phyloP scores from a whole-genome alignment of 37 sponge, comb jelly and placozoan genomes.

The Haliclona indistincta region DNA sequence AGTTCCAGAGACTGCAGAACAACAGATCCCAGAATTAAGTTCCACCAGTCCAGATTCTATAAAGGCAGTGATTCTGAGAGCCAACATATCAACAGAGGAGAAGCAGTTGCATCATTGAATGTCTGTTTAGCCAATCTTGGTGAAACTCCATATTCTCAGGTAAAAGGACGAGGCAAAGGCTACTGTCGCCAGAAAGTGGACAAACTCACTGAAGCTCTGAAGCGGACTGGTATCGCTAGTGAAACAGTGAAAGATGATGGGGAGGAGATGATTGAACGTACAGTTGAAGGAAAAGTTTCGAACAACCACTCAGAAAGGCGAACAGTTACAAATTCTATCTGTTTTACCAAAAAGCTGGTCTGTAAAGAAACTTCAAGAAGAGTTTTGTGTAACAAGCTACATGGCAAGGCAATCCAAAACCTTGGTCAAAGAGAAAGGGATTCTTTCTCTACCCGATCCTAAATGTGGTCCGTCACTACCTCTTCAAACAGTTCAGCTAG shows the following conservation, averaged over 20 bases:
- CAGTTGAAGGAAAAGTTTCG: conserved; percentile 45
- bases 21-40: too few relatives aligned
- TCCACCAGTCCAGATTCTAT: background rate
- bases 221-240: background rate
- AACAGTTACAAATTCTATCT: conserved; percentile 27
- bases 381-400: conserved; percentile 27
- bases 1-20: background rate
- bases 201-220: conserved; percentile 7
- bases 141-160: conserved; percentile 3
- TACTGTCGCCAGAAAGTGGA: background rate
- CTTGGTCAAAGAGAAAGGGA: conserved; percentile 14
- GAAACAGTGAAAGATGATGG: conserved; percentile 8
- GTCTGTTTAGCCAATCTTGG: background rate
- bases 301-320: conserved; percentile 21
- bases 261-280: conserved; percentile 32
- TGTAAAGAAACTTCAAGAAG: conserved; percentile 23
- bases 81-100: conserved; percentile 1
- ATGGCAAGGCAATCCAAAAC: conserved; percentile 16
- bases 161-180: background rate
- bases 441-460: conserved; percentile 21
- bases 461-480: conserved; percentile 11
- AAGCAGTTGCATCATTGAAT: conserved; percentile 6
- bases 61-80: background rate
- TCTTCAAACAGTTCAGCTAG: conserved; percentile 11
- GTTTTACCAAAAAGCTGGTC: conserved; percentile 42